Conservation (phyloP, 2,113 vertebrate genomes). For the Passer montanus region DNA sequence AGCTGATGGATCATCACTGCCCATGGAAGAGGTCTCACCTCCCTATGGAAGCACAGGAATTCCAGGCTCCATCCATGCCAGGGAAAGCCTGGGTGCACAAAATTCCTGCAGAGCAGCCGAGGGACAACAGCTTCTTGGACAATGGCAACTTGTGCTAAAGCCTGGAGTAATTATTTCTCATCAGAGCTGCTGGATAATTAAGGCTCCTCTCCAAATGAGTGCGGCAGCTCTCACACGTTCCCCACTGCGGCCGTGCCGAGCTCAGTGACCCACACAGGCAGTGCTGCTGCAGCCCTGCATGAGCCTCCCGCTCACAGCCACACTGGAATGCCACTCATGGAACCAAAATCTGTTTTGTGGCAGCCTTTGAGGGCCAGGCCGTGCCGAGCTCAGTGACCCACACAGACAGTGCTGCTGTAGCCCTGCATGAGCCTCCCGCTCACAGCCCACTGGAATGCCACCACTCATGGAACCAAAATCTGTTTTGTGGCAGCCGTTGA, state of each 20-base stretch:
- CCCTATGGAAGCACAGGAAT: neutral
- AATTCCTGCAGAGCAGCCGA: rapidly evolving
- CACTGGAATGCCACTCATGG: neutral
- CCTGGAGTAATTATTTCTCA: neutral
- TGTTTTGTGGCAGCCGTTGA: neutral
- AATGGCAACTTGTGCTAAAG: neutral
- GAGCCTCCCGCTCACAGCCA: neutral
- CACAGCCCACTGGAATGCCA: neutral
- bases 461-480: neutral
- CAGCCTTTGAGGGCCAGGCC: neutral
- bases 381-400: neutral
- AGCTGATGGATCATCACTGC: neutral
- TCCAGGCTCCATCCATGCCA: rapidly evolving
- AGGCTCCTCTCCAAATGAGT: neutral
- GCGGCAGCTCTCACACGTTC: neutral
- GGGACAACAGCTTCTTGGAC: neutral
- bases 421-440: neutral
- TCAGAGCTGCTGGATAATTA: constrained; percentile 16
- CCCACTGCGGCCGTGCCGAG: neutral
- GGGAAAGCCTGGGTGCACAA: neutral
- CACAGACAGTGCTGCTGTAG: neutral
- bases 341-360: neutral
- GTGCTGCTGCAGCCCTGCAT: neutral
- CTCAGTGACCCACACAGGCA: neutral
- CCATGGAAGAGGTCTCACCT: neutral